Evolutionary conservation across 2,113 vertebrate genomes (phyloP), one percentile per base, ranked within the genome.

Genomic region (Cynocephalus volans): DNA sequence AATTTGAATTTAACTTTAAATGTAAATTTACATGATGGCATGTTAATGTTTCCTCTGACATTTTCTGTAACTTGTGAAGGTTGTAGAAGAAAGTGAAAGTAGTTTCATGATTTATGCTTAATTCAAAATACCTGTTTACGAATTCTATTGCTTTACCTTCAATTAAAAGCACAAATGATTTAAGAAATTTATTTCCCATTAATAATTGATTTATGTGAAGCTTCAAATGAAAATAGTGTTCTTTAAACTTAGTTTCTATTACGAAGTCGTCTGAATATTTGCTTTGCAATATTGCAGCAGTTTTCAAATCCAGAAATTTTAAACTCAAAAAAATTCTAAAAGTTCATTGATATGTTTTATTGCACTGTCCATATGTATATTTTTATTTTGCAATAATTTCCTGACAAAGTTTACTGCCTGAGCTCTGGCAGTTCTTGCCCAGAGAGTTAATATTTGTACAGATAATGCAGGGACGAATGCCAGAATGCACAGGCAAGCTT

Each of bases 291-390:
- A 52, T 80, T 89, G 24, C 9, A 84, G 33, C 41, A 54, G 67
- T 86, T 93, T 86, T 90, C 45, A 97, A 86, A 85, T 75, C 21
- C 73, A 93, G 58, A 81, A 86, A 95, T 75, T 93, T 19, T 79
- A 41, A 83, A 85, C 50, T 84, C 28, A 58, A 87, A 95, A 81
- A 56, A 95, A 93, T 90, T 75, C n/a, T 81, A 85, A 60, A 52
- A 60, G 58, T 67, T 65, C 31, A 21, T 62, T 81, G n/a, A 84
- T 84, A 64, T 52, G 33, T 67, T 72, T 95, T 85, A 90, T 89
- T 52, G 14, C 48, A 85, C 52, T 65, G 4, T 36, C 41, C 65
- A 58, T 73, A 23, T 75, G 9, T 28, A 65, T 80, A 28, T 15
- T 93, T 89, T 80, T 72, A 81, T 52, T 75, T 97, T 81, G 19